Conservation (phyloP, 2,797 vertebrate genomes). For the Xenopus petersii region DNA sequence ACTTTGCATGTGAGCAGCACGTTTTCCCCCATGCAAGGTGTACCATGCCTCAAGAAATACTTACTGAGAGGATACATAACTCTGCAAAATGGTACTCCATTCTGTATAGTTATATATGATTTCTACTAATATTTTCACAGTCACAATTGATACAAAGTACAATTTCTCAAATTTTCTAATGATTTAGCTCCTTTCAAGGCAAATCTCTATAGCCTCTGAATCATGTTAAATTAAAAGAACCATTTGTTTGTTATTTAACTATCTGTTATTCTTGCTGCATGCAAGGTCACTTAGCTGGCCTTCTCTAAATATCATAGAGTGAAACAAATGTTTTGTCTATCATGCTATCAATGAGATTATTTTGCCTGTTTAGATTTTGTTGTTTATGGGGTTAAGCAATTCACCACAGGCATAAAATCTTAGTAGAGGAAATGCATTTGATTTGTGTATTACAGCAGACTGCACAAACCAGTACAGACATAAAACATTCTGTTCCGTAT, state of each 20-base stretch:
- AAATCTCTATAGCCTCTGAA: not conserved
- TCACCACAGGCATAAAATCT: not conserved
- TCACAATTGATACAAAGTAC: too few relatives aligned
- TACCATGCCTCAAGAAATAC: too few relatives aligned
- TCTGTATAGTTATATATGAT: too few relatives aligned
- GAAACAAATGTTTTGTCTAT: constrained; percentile 21
- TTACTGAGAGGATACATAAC: too few relatives aligned
- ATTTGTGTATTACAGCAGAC: not conserved
- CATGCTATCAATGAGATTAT: not conserved
- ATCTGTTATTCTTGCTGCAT: constrained; percentile 18
- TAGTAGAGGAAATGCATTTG: not conserved
- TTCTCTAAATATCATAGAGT: constrained; percentile 13
- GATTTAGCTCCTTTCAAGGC: too few relatives aligned
- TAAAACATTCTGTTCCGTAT: not conserved
- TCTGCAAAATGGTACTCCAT: too few relatives aligned
- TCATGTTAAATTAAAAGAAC: constrained; percentile 38
- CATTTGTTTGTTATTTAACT: constrained; percentile 42
- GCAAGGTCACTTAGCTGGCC: constrained; percentile 5
- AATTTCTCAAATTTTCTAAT: too few relatives aligned
- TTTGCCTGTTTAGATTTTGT: not conserved
- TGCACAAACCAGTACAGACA: not conserved
- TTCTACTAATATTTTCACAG: too few relatives aligned
- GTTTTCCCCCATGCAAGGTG: too few relatives aligned
- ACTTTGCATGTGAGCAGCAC: too few relatives aligned
- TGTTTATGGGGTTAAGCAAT: constrained; percentile 13